Evolutionary conservation across 2,113 vertebrate genomes (phyloP), one percentile per base, ranked within the genome.

Genomic region (Astur gentilis): DNA sequence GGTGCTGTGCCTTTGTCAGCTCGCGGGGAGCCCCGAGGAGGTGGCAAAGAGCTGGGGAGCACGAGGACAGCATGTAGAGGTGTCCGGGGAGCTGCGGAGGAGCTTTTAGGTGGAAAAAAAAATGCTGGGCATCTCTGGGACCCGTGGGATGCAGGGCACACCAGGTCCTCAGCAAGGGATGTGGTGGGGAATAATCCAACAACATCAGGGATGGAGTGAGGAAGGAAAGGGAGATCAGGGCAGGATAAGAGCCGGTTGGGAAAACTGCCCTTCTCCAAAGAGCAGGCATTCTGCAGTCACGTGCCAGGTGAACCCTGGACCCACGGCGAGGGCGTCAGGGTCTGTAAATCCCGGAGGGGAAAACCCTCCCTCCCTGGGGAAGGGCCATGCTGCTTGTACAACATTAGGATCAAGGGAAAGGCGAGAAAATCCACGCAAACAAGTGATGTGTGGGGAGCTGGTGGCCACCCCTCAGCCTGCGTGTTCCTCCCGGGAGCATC

Each of bases 261-360:
- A 66, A n/a, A 44, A 50, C n/a, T 7, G 0, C 26, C 14, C 8
- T 50, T 40, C 71, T 87, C 50, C n/a, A 11, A 42, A 52, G 60
- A 67, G 64, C 80, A 52, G 40, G 25, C 21, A 19, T 55, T 72
- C 83, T 5, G 20, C 40, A 40, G 76, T 36, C 40, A 9, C 11
- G 73, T 80, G 95, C 78, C 75, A 69, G 82, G 54, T 85, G 92
- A 85, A 93, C 77, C 80, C 90, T 93, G 92, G 66, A 92, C 88
- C 49, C 12, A 18, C 1, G 0, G 66, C 0, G 0, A 92, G 70
- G 32, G 57, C 0, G 0, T 31, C 57, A 32, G 47, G 62, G 70
- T 57, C 83, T 38, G 69, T 62, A 60, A 58, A 49, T 70, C 73
- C 57, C 34, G 0, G 13, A 64, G 13, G 13, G 25, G 11, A 47